These are phyloP conservation scores for Neodontobutis hainanensis DNA, from an alignment of 2,113 vertebrate species.

Conservation along the genomic window DNA sequence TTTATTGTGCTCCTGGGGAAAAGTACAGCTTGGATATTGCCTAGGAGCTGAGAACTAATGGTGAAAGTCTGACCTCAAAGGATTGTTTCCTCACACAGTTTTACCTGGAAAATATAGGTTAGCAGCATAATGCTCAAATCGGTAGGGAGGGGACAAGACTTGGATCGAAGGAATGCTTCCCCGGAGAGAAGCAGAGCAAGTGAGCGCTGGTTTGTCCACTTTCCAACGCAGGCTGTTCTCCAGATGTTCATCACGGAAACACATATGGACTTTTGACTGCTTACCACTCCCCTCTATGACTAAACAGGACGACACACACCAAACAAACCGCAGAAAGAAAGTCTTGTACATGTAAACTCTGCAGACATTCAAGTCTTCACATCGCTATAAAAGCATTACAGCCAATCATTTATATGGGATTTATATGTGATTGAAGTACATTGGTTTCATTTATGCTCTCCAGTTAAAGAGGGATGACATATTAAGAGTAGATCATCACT, in stretches of 20 bases:
- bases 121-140: slow-evolving; percentile 14
- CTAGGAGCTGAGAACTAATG: not conserved
- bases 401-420: slow-evolving; percentile 14
- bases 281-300: slow-evolving; percentile 56
- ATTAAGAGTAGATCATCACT: slow-evolving; percentile 8
- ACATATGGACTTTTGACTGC: slow-evolving; percentile 47
- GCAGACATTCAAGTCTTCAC: slow-evolving; percentile 2
- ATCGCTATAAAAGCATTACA: not conserved
- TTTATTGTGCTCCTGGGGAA: too few relatives aligned
- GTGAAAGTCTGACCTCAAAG: slow-evolving; percentile 1
- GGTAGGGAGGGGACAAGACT: slow-evolving; percentile 41
- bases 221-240: slow-evolving; percentile 78
- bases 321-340: slow-evolving; percentile 1
- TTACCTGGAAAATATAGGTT: slow-evolving; percentile 21
- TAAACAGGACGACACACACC: slow-evolving; percentile 33
- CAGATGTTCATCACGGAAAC: slow-evolving; percentile 79
- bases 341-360: not conserved
- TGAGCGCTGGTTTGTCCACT: slow-evolving; percentile 33
- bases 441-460: not conserved
- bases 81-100: slow-evolving; percentile 14
- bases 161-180: slow-evolving; percentile 51
- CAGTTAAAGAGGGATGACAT: slow-evolving; percentile 20
- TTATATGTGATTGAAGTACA: slow-evolving; percentile 18
- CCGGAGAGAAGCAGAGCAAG: slow-evolving; percentile 23
- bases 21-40: too few relatives aligned